Percentiles rank a stretch among this genome's conserved stretches.
These are phyloP conservation scores for Drosophila neocordata DNA, from an alignment of 1,140 invertebrate genomes.

Conservation along the genomic window DNA sequence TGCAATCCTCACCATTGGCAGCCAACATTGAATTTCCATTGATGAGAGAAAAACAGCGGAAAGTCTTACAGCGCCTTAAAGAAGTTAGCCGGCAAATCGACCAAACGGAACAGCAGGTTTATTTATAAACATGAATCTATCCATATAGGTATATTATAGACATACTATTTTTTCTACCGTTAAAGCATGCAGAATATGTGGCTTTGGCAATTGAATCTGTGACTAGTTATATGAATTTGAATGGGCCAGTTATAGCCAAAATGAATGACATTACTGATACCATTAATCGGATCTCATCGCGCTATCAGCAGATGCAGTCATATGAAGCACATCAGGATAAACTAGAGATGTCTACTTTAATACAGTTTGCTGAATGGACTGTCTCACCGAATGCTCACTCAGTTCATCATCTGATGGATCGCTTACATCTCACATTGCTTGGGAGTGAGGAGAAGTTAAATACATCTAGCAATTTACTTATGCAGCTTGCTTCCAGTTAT, in stretches of 20 bases:
- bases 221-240: slow-evolving; percentile 61
- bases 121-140: neutral
- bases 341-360: slow-evolving; percentile 86
- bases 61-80: slow-evolving; percentile 83
- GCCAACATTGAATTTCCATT: slow-evolving; percentile 85
- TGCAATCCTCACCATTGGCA: slow-evolving; percentile 84
- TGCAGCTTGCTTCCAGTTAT: slow-evolving; percentile 61
- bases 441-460: slow-evolving; percentile 61
- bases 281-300: slow-evolving; percentile 85
- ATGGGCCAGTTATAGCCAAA: slow-evolving; percentile 84
- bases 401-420: slow-evolving; percentile 86
- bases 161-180: slow-evolving; percentile 5
- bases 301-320: slow-evolving; percentile 84
- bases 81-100: slow-evolving; percentile 83
- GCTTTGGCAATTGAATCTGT: slow-evolving; percentile 76
- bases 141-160: neutral
- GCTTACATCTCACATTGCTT: slow-evolving; percentile 85
- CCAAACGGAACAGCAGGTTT: slow-evolving; percentile 69
- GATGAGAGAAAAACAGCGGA: slow-evolving; percentile 84
- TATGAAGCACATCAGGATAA: slow-evolving; percentile 84
- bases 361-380: slow-evolving; percentile 87
- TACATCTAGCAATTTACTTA: slow-evolving; percentile 56
- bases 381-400: slow-evolving; percentile 86
- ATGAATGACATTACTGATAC: slow-evolving; percentile 85
- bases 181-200: slow-evolving; percentile 67